phyloP scores from a whole-genome alignment of 2,888 invertebrate genomes.

The Heteromurus nitidus region DNA sequence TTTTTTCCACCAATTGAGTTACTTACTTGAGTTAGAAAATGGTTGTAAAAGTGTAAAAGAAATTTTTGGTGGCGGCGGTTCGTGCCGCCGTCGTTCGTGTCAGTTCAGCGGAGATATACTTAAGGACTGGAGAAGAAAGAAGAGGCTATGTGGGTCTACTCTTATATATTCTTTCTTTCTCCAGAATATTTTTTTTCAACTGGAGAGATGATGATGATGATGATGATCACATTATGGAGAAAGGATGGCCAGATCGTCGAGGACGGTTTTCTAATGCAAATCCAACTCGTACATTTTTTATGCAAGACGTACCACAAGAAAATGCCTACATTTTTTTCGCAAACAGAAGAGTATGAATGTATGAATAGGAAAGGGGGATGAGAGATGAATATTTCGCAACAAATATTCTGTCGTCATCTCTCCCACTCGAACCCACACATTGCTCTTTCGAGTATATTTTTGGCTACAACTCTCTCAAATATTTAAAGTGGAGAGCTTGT shows the following conservation, averaged over 20 bases:
- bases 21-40: background rate
- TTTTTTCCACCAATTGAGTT: conserved; percentile 6
- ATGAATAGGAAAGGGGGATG: background rate
- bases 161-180: background rate
- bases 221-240: too few relatives aligned
- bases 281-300: conserved; percentile 42
- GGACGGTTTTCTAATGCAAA: conserved; percentile 31
- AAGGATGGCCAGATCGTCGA: too few relatives aligned
- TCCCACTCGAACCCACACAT: too few relatives aligned
- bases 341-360: background rate
- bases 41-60: too few relatives aligned
- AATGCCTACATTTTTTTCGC: background rate
- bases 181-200: background rate
- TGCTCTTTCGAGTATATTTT: too few relatives aligned
- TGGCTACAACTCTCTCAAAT: too few relatives aligned
- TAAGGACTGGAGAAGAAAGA: background rate
- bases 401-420: too few relatives aligned
- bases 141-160: background rate
- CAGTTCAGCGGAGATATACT: background rate
- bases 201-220: too few relatives aligned
- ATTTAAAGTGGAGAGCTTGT: too few relatives aligned
- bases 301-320: background rate
- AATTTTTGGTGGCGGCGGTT: too few relatives aligned
- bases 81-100: background rate
- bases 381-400: too few relatives aligned